A percentile compares a stretch with the other conserved stretches of the same genome.
Conservation (phyloP, 1,140 invertebrate species). For the Apis mellifera region DNA sequence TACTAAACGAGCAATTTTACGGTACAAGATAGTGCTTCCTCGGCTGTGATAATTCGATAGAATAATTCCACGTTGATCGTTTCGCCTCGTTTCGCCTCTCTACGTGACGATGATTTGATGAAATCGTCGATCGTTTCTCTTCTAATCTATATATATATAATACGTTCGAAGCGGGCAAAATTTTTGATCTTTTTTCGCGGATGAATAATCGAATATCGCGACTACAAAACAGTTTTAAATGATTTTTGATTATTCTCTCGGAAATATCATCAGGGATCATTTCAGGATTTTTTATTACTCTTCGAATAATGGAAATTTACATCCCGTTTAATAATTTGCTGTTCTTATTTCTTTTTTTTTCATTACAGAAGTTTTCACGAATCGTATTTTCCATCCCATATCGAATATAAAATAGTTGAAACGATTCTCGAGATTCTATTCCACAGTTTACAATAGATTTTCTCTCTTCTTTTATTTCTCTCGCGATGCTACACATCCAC, state of each 20-base stretch:
- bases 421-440: not conserved
- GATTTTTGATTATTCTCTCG: no score
- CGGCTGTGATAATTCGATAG: conserved; percentile 48
- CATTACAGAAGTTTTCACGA: no score
- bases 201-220: not conserved
- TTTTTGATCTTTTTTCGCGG: not conserved
- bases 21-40: conserved; percentile 36
- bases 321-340: no score
- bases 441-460: not conserved
- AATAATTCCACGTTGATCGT: conserved; percentile 19
- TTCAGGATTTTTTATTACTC: no score
- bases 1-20: conserved; percentile 53
- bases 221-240: no score
- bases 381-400: no score
- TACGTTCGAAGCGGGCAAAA: not conserved
- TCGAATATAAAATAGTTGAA: no score
- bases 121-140: not conserved
- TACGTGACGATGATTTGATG: conserved; percentile 4
- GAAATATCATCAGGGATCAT: no score
- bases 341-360: no score
- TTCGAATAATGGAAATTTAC: no score
- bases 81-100: not conserved
- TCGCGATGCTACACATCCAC: no score
- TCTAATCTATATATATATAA: not conserved
- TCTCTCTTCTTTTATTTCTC: no score